These are phyloP conservation scores for Dasyprocta punctata DNA, from an alignment of 2,113 vertebrate species.

Conservation along the genomic window DNA sequence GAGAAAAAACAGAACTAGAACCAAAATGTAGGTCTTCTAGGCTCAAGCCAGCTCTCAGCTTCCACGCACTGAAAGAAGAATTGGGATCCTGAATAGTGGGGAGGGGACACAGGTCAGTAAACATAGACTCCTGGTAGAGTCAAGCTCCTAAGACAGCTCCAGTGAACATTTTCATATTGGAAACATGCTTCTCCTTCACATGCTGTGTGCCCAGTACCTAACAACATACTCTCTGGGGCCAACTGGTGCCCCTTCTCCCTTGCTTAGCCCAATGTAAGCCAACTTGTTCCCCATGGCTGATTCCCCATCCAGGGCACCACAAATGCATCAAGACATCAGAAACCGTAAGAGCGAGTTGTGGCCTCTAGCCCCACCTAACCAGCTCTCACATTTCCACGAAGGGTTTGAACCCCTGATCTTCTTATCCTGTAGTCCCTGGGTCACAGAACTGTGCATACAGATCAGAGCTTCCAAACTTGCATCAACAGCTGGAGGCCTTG, in stretches of 20 bases:
- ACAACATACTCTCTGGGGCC: not conserved
- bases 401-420: not conserved
- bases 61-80: not conserved
- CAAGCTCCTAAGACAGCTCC: no score
- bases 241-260: no score
- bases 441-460: not conserved
- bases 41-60: not conserved
- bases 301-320: not conserved
- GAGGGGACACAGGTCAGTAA: not conserved
- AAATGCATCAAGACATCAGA: not conserved
- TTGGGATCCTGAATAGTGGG: rapidly evolving
- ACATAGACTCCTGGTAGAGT: not conserved
- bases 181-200: not conserved
- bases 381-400: rapidly evolving
- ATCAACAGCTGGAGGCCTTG: not conserved
- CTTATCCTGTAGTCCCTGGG: not conserved
- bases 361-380: not conserved
- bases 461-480: not conserved
- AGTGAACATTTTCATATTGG: not conserved
- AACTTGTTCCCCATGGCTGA: not conserved
- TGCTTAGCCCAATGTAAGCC: not conserved
- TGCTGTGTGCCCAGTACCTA: not conserved
- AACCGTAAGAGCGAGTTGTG: not conserved
- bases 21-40: not conserved
- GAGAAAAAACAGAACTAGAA: not conserved